These are phyloP conservation scores for Sipha flava DNA, from an alignment of 1,140 invertebrate species.

Conservation along the genomic window DNA sequence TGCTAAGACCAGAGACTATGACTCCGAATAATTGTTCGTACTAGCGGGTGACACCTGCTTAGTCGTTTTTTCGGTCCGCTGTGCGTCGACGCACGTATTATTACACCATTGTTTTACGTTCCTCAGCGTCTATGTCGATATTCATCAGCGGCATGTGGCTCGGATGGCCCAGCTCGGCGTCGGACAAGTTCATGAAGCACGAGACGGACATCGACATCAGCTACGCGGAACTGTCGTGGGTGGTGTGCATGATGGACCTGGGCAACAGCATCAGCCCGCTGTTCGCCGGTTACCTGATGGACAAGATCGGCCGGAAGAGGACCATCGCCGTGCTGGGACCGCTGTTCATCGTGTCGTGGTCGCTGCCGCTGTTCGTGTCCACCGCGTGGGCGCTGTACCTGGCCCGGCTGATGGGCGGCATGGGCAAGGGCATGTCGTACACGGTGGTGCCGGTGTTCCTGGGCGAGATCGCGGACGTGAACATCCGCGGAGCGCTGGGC, in stretches of 20 bases:
- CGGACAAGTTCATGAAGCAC: constrained; percentile 41
- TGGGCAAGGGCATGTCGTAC: constrained; percentile 64
- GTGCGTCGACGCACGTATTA: too few species aligned
- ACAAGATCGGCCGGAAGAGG: constrained; percentile 64
- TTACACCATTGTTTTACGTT: neutral
- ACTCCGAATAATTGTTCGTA: too few species aligned
- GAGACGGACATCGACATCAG: constrained; percentile 28
- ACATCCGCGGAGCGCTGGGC: constrained; percentile 46
- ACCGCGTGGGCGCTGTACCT: constrained; percentile 7
- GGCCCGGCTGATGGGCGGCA: constrained; percentile 46
- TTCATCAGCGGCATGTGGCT: constrained; percentile 52
- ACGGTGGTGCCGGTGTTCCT: constrained; percentile 75
- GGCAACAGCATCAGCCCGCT: constrained; percentile 37
- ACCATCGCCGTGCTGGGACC: constrained; percentile 55
- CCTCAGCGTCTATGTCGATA: constrained; percentile 32
- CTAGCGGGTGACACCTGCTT: too few species aligned
- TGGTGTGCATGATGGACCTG: constrained; percentile 37
- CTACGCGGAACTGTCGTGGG: constrained; percentile 33
- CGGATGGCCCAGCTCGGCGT: constrained; percentile 66
- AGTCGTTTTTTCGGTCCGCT: too few species aligned
- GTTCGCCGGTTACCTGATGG: constrained; percentile 50
- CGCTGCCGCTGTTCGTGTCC: constrained; percentile 48
- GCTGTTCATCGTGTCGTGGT: constrained; percentile 43
- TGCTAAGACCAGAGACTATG: too few species aligned
- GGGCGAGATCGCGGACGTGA: constrained; percentile 59